phyloP scores from a whole-genome alignment of 2,888 invertebrate genomes.

The Physocephala rufipes region DNA sequence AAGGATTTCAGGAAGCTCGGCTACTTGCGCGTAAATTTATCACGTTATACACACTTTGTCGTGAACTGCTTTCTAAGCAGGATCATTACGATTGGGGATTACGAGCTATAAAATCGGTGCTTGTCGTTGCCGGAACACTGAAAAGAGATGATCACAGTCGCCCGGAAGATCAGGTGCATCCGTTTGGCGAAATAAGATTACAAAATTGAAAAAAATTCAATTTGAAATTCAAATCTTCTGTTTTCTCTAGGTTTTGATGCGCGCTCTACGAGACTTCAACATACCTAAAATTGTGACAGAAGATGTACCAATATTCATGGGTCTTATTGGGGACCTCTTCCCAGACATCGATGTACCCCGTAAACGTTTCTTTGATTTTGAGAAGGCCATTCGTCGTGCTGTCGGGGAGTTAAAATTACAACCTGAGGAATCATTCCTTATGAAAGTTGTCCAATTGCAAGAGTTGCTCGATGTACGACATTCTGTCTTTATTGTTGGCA shows the following conservation, averaged over 20 bases:
- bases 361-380: conserved; percentile 87
- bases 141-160: conserved; percentile 82
- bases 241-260: conserved; percentile 77
- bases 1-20: conserved; percentile 94
- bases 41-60: conserved; percentile 90
- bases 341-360: conserved; percentile 92
- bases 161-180: conserved; percentile 81
- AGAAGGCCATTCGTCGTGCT: conserved; percentile 80
- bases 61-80: conserved; percentile 90
- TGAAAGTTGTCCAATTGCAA: conserved; percentile 91
- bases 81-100: conserved; percentile 99
- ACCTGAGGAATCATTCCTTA: conserved; percentile 88
- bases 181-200: no score
- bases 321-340: conserved; percentile 92
- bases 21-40: conserved; percentile 93
- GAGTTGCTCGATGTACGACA: conserved; percentile 94
- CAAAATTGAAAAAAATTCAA: no score
- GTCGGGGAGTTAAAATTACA: conserved; percentile 86
- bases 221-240: no score
- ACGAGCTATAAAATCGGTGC: conserved; percentile 93
- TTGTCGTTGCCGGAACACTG: conserved; percentile 93
- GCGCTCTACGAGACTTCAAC: conserved; percentile 93
- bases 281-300: conserved; percentile 95
- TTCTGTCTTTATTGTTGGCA: conserved; percentile 89
- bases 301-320: conserved; percentile 93